A percentile compares a stretch with the other conserved stretches of the same genome.
Conservation (phyloP, 1,140 invertebrate genomes). For the Lordiphosa stackelbergi region DNA sequence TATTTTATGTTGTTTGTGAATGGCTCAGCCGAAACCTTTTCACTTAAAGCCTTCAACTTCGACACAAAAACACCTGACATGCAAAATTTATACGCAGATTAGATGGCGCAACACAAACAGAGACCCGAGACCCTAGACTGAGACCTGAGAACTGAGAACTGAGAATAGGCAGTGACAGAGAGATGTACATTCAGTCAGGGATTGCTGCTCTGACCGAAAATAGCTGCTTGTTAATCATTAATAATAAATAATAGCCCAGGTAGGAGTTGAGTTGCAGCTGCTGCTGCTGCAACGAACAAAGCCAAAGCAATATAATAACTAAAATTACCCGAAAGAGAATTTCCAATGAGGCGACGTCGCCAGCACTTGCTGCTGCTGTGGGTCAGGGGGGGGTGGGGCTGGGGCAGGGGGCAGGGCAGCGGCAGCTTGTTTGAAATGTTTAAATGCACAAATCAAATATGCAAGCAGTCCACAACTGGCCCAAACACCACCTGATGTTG, state of each 20-base stretch:
- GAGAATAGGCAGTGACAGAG: slow-evolving; percentile 1
- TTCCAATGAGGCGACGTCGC: slow-evolving; percentile 58
- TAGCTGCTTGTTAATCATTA: slow-evolving; percentile 66
- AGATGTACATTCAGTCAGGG: neutral
- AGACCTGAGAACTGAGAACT: no score
- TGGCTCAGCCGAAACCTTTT: slow-evolving; percentile 16
- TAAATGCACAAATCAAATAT: slow-evolving; percentile 73
- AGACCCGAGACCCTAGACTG: neutral
- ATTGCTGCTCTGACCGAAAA: neutral
- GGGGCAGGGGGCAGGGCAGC: neutral
- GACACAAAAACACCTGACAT: slow-evolving; percentile 12
- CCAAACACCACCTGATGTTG: slow-evolving; percentile 51
- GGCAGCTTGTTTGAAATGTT: slow-evolving; percentile 63
- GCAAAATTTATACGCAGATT: slow-evolving; percentile 58
- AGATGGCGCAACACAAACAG: slow-evolving; percentile 13
- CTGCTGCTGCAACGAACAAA: slow-evolving; percentile 35
- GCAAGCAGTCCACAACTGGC: slow-evolving; percentile 51
- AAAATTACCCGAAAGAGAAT: slow-evolving; percentile 71
- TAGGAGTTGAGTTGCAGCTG: slow-evolving; percentile 39
- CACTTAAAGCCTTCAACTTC: slow-evolving; percentile 34
- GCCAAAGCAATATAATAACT: slow-evolving; percentile 72
- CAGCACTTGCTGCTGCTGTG: slow-evolving; percentile 26
- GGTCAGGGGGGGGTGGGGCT: neutral
- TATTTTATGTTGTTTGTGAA: no score
- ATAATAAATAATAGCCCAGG: slow-evolving; percentile 67